phyloP scores from a whole-genome alignment of 2,113 vertebrate species.

The Mirounga angustirostris region DNA sequence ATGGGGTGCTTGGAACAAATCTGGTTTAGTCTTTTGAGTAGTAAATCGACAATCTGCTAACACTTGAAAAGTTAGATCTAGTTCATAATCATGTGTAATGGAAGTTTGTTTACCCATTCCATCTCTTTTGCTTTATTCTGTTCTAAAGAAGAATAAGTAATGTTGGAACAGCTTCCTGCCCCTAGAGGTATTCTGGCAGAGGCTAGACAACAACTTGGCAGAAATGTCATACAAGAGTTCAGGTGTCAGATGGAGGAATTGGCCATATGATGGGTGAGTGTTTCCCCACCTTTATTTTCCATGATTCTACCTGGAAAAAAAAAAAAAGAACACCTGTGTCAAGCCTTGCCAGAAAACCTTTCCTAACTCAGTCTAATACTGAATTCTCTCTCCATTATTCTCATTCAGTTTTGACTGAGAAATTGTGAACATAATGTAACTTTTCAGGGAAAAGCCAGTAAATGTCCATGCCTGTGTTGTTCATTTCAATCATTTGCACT shows the following conservation, averaged over 20 bases:
- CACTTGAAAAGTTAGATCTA: conserved; percentile 38
- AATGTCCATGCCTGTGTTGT: not conserved
- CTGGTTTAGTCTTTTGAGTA: conserved; percentile 16
- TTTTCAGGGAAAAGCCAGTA: not conserved
- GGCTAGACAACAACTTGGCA: not conserved
- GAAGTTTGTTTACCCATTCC: not conserved
- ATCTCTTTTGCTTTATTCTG: not conserved
- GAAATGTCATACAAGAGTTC: not conserved
- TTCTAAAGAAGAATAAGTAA: conserved; percentile 18
- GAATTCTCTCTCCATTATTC: conserved; percentile 13
- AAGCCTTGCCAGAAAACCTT: not conserved
- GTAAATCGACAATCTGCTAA: not conserved
- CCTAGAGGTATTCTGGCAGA: not conserved
- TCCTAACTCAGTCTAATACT: not conserved
- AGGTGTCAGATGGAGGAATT: not conserved
- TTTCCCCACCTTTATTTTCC: not conserved
- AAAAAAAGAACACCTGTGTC: not conserved
- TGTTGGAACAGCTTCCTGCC: not conserved
- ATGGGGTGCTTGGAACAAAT: not conserved
- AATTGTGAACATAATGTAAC: not conserved
- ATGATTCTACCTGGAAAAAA: not conserved
- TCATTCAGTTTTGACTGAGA: not conserved
- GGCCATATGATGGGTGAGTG: not conserved
- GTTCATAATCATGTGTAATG: not conserved
- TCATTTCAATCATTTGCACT: not conserved